These are phyloP conservation scores for Ctenoplectra terminalis DNA, from an alignment of 1,140 invertebrate species.

Conservation along the genomic window DNA sequence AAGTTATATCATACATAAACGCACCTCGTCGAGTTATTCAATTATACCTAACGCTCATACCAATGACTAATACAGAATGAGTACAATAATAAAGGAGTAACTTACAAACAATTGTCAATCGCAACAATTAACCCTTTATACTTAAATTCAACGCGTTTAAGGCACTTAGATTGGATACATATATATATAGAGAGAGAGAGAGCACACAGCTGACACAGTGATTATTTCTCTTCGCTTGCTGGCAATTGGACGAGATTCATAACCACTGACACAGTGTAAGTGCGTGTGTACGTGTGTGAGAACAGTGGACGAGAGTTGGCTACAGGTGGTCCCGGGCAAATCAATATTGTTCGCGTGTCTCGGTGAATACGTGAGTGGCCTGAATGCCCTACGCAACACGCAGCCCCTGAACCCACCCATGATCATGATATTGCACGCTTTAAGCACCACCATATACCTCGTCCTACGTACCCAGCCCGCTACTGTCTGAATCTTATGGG, in stretches of 20 bases:
- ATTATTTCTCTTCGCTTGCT: slow-evolving; percentile 40
- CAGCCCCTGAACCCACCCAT: slow-evolving; percentile 39
- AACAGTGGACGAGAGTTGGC: slow-evolving; percentile 49
- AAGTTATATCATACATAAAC: too few relatives aligned
- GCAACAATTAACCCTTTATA: too few relatives aligned
- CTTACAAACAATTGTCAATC: not conserved
- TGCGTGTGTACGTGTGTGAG: not conserved
- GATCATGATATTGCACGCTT: slow-evolving; percentile 36
- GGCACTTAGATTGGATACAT: not conserved
- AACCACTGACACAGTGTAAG: slow-evolving; percentile 15
- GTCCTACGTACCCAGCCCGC: not conserved
- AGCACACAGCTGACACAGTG: not conserved
- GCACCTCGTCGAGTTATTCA: too few relatives aligned
- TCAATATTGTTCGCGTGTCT: slow-evolving; percentile 62
- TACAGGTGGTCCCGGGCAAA: slow-evolving; percentile 71
- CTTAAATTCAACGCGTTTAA: not conserved
- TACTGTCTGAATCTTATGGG: not conserved
- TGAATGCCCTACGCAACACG: slow-evolving; percentile 24
- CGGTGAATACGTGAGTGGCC: slow-evolving; percentile 52
- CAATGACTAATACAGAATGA: not conserved
- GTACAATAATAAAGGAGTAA: not conserved
- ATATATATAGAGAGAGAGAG: not conserved
- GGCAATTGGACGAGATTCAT: slow-evolving; percentile 58
- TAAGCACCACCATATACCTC: not conserved
- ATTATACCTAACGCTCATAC: too few relatives aligned